Base-by-base conservation (phyloP, 2,113 vertebrate species). In the Dromiciops gliroides region DNA sequence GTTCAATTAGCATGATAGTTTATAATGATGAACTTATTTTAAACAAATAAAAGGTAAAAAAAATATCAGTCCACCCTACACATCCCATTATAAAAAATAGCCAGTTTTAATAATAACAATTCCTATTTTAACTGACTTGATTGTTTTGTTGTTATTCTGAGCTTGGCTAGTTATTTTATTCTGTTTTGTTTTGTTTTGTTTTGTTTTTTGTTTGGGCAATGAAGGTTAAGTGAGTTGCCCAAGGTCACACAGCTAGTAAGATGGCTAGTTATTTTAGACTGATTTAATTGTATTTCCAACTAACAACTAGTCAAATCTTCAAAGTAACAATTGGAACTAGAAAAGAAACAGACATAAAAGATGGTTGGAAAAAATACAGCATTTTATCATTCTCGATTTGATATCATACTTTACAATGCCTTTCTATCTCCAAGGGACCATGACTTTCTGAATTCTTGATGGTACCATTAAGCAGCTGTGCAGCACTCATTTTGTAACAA, bases 391-490 rank as follows among this genome's bases (percentile, higher is more conserved):
- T 60, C 93, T 50, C 47, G 95, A 89, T 23, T 49, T 31, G 75
- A 50, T 67, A 92, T 26, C 95, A 96, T 83, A 48, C 93, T 96
- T 90, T 50, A 67, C 89, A 90, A 91, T 47, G 91, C 90, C 94
- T 98, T 67, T 90, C 92, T 51, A 28, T 92, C 96, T 97, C 96
- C 94, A 96, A 95, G 97, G 96, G 97, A 96, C 97, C 95, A 89
- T 94, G 97, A 97, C 97, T 97, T 94, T 94, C 90, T 89, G 94
- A 96, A 95, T 95, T 50, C 92, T 95, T 95, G 96, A 97, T 91
- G 97, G 93, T 75, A 51, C 93, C 96, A 96, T 96, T 96, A 97
- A 97, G 93, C 98, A 98, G 97, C 97, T 98, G 97, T 95, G 96
- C 50, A 94, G 51, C 31, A 56, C 94, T 97, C 90, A 89, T 89